Evolutionary conservation across 2,888 invertebrate species (phyloP).

Genomic region (Diaprepes abbreviatus): DNA sequence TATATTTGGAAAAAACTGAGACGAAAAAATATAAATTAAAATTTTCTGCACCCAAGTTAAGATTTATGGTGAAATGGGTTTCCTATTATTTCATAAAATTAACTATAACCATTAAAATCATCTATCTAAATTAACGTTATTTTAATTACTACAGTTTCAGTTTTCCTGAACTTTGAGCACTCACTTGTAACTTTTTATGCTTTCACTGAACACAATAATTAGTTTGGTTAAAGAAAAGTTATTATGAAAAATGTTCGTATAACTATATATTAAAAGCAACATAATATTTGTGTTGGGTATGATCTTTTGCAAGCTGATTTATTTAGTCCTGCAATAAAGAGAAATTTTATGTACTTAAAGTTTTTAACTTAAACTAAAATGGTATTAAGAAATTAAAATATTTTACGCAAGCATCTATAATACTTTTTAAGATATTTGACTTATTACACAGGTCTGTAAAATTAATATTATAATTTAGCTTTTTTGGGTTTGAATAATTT

Average conservation of each 20-base stretch:
- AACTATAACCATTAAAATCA: conserved; percentile 10
- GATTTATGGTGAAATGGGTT: neutral
- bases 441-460: too few species aligned
- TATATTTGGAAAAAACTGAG: too few species aligned
- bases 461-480: too few species aligned
- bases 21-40: too few species aligned
- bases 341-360: too few species aligned
- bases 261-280: conserved; percentile 5
- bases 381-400: too few species aligned
- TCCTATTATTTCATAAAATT: neutral
- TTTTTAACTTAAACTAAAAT: too few species aligned
- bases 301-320: neutral
- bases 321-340: too few species aligned
- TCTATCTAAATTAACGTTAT: neutral
- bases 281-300: neutral
- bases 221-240: conserved; percentile 12
- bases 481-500: too few species aligned
- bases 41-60: neutral
- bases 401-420: too few species aligned
- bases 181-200: conserved; percentile 32
- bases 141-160: conserved; percentile 18
- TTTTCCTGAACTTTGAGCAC: conserved; percentile 29
- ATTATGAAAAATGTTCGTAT: neutral
- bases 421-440: too few species aligned
- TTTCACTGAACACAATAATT: conserved; percentile 27